Evolutionary conservation across 2,113 vertebrate species (phyloP).

Genomic region (Colinus virginianus): DNA sequence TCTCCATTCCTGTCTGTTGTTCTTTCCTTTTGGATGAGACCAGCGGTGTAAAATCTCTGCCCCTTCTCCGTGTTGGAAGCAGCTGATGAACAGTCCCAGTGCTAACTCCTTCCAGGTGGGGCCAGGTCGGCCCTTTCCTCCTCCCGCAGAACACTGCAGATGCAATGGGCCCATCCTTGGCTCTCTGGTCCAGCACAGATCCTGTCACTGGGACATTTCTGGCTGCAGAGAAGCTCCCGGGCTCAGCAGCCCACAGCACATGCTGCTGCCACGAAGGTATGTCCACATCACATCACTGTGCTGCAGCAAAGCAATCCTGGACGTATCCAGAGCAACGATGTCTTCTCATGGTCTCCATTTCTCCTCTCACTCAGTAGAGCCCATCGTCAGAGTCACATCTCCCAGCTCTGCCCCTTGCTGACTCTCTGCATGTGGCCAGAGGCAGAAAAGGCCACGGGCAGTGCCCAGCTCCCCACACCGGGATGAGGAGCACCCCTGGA

Average conservation of each 20-base stretch:
- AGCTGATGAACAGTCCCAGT: conserved; percentile 35
- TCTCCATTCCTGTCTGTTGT: background rate
- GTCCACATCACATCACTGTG: rapidly evolving
- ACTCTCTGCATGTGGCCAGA: rapidly evolving
- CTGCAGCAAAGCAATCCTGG: background rate
- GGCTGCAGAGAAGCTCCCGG: background rate
- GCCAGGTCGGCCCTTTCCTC: rapidly evolving
- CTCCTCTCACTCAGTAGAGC: background rate
- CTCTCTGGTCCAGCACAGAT: rapidly evolving
- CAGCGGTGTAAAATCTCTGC: background rate
- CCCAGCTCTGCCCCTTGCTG: background rate
- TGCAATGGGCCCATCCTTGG: rapidly evolving
- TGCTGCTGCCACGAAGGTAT: rapidly evolving
- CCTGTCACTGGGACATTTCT: background rate
- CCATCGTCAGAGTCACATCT: rapidly evolving
- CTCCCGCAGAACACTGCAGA: background rate
- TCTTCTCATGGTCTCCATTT: background rate
- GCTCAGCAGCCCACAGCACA: background rate
- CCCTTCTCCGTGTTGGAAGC: background rate
- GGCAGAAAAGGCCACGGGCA: background rate
- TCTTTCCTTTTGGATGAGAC: conserved; percentile 11
- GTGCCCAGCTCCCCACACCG: background rate
- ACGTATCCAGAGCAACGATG: rapidly evolving
- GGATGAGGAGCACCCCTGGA: background rate
- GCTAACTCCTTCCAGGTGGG: conserved; percentile 47